Base-by-base conservation (phyloP, 2,888 invertebrate genomes). In the Dryobotodes eremita region DNA sequence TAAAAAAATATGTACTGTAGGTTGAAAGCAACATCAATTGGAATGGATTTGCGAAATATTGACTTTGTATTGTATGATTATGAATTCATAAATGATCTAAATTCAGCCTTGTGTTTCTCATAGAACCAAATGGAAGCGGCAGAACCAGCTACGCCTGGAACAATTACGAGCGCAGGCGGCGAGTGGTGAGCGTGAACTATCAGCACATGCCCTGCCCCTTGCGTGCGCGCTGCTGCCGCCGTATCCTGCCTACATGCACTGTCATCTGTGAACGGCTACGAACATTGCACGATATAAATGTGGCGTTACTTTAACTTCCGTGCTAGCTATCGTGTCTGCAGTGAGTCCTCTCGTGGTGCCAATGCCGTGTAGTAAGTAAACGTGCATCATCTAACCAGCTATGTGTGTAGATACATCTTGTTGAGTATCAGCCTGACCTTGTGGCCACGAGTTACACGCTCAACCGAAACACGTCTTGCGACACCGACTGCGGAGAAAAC, bases 61-160 rank as follows among this genome's bases (percentile, higher is more conserved):
- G 0, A 5, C 11, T 23, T 71, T 46, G 17, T 31, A 7, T 50
- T 36, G 8, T 31, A 36, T 36, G 20, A 6, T 50, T 42, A 50
- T 50, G 8, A 13, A 66, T 13, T 10, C 46, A 42, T 42, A 42
- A 42, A 42, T 42, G 5, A 42, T 42, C 42, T 42, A 42, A 42
- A 42, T 42, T 42, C 42, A 42, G 42, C 42, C 5, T 42, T 42
- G 42, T 62, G 62, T 77, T 72, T 78, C 57, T 61, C 15, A 20
- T 82, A 98, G 98, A 93, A 98, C 98, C 77, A 98, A 98, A 96
- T 98, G 98, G 98, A 98, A 98, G 95, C 97, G 98, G 0, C 98
- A 98, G 93, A 99, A 99, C 94, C 99, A 99, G 91, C 96, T 99
- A 68, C 97, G 99, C 0, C 92, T 99, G 76, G 99, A 99, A 91